Percentiles rank a stretch among this genome's conserved stretches.
Evolutionary conservation across 2,888 invertebrate genomes (phyloP).

Genomic region (Microplitis manilae): DNA sequence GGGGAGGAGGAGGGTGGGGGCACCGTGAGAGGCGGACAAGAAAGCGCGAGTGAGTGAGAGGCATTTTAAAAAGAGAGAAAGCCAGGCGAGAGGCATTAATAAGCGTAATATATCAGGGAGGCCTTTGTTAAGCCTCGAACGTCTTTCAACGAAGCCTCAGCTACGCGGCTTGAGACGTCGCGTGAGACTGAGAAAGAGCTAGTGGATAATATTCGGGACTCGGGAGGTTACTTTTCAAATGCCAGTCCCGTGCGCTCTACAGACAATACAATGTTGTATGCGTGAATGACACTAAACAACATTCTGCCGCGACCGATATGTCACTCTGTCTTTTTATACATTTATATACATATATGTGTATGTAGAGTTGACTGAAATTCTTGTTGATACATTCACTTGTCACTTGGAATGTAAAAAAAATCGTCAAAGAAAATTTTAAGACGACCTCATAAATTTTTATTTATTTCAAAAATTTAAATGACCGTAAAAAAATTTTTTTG

Average conservation of each 20-base stretch:
- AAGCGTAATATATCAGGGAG: slow-evolving; percentile 69
- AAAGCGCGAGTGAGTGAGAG: slow-evolving; percentile 5
- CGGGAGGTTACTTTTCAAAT: slow-evolving; percentile 27
- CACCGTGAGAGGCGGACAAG: slow-evolving; percentile 40
- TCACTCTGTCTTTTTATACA: not conserved
- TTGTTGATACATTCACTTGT: slow-evolving; percentile 29
- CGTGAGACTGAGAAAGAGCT: not conserved
- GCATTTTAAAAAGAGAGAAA: slow-evolving; percentile 41
- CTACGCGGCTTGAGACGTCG: not conserved
- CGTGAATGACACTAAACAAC: slow-evolving; percentile 30
- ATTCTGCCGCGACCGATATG: slow-evolving; percentile 9
- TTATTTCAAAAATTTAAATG: too few species aligned
- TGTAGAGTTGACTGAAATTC: slow-evolving; percentile 14
- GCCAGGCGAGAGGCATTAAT: slow-evolving; percentile 62
- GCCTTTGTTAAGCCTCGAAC: slow-evolving; percentile 62
- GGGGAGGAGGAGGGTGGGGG: not conserved
- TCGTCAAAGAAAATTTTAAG: not conserved
- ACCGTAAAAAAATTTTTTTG: too few species aligned
- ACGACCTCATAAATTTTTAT: too few species aligned
- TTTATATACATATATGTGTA: not conserved
- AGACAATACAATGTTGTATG: slow-evolving; percentile 27
- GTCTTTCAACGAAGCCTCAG: slow-evolving; percentile 43
- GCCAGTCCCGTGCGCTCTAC: slow-evolving; percentile 15
- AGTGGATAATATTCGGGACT: slow-evolving; percentile 1
- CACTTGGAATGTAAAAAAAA: slow-evolving; percentile 14